Evolutionary conservation across 1,140 invertebrate species (phyloP), one percentile per base, ranked within the genome.

Genomic region (Homarus americanus): DNA sequence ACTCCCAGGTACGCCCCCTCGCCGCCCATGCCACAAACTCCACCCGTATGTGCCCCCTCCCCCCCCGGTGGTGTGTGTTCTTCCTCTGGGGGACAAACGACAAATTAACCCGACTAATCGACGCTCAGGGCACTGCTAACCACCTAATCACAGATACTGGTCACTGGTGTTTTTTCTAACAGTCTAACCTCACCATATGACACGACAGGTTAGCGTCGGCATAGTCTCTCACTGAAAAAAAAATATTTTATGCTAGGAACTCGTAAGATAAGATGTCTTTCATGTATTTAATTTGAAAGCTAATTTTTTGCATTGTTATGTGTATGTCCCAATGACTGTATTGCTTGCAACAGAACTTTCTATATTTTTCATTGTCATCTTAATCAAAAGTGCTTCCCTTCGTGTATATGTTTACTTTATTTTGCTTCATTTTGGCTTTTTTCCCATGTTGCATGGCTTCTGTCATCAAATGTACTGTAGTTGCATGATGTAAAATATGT

Each of bases 1-100:
- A 91, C 87, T 85, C 91, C 12, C 92, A 91, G 87, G 93, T 93
- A 87, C 87, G 91, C 49, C 86, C 32, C n/a, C 10, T 36, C 28
- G 34, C 49, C 44, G 49, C 79, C 79, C 32, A 53, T 17, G 32
- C n/a, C 40, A 49, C 40, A 78, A 41, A 32, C 79, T 32, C 41
- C 79, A 69, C n/a, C 28, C 7, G 28, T 69, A 28, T 69, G 63
- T 69, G 24, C 17, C n/a, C 20, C 53, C 53, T 20, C 17, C 53
- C 53, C 63, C 63, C 63, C 63, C 4, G 63, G 63, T 40, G 76
- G n/a, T 44, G 41, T 66, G 41, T 85, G 40, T 72, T 38, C 63
- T 66, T 69, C 69, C 32, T 41, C 41, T 73, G 40, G 69, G 72
- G 40, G 49, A 28, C 40, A 85, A n/a, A 53, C 66, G 17, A 44